These are phyloP conservation scores for Ceratitis capitata DNA, from an alignment of 1,140 invertebrate species.

Conservation along the genomic window DNA sequence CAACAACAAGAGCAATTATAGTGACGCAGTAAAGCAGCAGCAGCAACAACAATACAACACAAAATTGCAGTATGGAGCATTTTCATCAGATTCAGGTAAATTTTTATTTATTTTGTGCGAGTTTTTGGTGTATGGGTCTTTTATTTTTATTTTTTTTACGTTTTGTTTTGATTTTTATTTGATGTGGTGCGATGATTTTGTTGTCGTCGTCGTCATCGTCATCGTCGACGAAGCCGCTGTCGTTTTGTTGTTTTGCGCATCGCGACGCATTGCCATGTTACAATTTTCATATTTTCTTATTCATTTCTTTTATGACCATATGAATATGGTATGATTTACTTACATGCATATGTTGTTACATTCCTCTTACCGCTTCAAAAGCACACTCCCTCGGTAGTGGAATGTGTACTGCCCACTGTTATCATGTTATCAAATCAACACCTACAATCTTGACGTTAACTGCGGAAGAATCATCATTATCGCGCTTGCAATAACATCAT, in stretches of 20 bases:
- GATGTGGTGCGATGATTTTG: slow-evolving; percentile 32
- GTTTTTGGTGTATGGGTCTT: slow-evolving; percentile 31
- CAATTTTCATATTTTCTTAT: background rate
- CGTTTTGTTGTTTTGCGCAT: slow-evolving; percentile 28
- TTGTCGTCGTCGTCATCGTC: slow-evolving; percentile 25
- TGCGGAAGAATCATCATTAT: background rate
- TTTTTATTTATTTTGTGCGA: slow-evolving; percentile 46
- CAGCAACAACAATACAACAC: slow-evolving; percentile 24
- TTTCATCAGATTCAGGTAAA: slow-evolving; percentile 66
- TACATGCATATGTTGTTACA: background rate
- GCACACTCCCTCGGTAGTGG: background rate
- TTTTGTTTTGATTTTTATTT: slow-evolving; percentile 41
- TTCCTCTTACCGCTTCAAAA: background rate
- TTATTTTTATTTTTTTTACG: slow-evolving; percentile 36
- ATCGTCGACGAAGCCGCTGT: background rate
- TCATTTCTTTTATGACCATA: background rate
- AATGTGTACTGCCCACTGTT: background rate
- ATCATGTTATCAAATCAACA: background rate
- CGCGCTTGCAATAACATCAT: background rate
- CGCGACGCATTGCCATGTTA: background rate
- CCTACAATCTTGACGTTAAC: slow-evolving; percentile 3
- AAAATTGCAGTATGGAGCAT: slow-evolving; percentile 56
- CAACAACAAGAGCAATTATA: slow-evolving; percentile 8
- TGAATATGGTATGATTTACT: background rate
- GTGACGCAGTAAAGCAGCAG: slow-evolving; percentile 28